Percentiles rank a stretch among this genome's conserved stretches.
phyloP scores from a whole-genome alignment of 1,140 invertebrate genomes.

The Ceratosolen solmsi region DNA sequence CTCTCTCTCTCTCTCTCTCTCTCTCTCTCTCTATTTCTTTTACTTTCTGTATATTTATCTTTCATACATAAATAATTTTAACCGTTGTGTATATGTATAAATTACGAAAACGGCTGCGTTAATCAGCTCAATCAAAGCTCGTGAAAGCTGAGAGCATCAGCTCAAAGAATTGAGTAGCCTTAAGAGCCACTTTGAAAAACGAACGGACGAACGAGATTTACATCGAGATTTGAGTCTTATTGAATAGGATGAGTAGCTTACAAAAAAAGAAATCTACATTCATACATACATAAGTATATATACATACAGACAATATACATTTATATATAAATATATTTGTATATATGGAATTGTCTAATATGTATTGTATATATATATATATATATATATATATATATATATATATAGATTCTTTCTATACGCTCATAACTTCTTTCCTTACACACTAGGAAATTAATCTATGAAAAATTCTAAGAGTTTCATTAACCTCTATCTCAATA shows the following conservation, averaged over 20 bases:
- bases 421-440: slow-evolving; percentile 7
- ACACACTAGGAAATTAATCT: slow-evolving; percentile 25
- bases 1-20: slow-evolving; percentile 26
- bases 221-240: slow-evolving; percentile 51
- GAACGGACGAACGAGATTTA: slow-evolving; percentile 46
- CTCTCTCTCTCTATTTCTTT: slow-evolving; percentile 24
- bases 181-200: slow-evolving; percentile 32
- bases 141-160: slow-evolving; percentile 25
- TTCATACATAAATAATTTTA: slow-evolving; percentile 46
- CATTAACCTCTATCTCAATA: slow-evolving; percentile 8
- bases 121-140: slow-evolving; percentile 36
- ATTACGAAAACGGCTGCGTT: slow-evolving; percentile 32
- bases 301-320: too few species aligned
- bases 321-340: too few species aligned
- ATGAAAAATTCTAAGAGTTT: slow-evolving; percentile 33
- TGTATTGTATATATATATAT: slow-evolving; percentile 21
- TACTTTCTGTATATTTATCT: not conserved
- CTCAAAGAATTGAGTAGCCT: slow-evolving; percentile 6
- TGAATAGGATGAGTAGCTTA: slow-evolving; percentile 39
- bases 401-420: not conserved
- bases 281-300: slow-evolving; percentile 8
- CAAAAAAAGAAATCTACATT: slow-evolving; percentile 28
- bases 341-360: too few species aligned
- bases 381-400: slow-evolving; percentile 16
- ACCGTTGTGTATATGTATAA: slow-evolving; percentile 39